Evolutionary conservation across 2,113 vertebrate species (phyloP), one percentile per base, ranked within the genome.

Genomic region (Coregonus clupeaformis): DNA sequence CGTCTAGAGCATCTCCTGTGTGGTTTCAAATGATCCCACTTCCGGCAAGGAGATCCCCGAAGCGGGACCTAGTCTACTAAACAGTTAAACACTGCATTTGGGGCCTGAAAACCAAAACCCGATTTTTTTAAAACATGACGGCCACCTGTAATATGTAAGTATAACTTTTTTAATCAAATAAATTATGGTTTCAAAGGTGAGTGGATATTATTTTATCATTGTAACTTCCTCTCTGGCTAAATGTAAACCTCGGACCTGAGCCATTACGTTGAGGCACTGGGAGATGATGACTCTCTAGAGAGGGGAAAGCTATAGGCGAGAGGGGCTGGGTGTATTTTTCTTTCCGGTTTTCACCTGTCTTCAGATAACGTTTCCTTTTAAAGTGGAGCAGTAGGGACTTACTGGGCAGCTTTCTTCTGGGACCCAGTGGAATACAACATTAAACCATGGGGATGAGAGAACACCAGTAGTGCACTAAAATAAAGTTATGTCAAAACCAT

Each of bases 401-500:
- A 94, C 94, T 94, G 76, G 87, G 88, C 93, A 92, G 93, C 94
- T 96, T 97, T 94, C 94, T 96, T 93, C 94, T 91, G 84, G 92
- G 91, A 89, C 95, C 94, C 94, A 62, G 88, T 77, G 94, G 95
- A 95, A 93, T 92, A 92, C 77, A 93, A 92, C 93, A 95, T 96
- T 96, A 96, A 96, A 95, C 96, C 90, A 45, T 94, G 91, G 95
- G 95, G 96, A 96, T 94, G 94, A 91, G 93, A 91, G 88, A 92
- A 93, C 94, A 89, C 92, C 93, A 94, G 94, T 93, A 86, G 92
- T 70, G 88, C 94, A 94, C 94, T 96, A 96, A 95, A 96, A 95
- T 93, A 94, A 94, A 93, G 95, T 97, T 95, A 96, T 98, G 95
- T 97, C 95, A 98, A 98, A 98, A 96, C 95, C 96, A 98, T 97